Base-by-base conservation (phyloP, 2,797 vertebrate species). In the Poecilia velifera region DNA sequence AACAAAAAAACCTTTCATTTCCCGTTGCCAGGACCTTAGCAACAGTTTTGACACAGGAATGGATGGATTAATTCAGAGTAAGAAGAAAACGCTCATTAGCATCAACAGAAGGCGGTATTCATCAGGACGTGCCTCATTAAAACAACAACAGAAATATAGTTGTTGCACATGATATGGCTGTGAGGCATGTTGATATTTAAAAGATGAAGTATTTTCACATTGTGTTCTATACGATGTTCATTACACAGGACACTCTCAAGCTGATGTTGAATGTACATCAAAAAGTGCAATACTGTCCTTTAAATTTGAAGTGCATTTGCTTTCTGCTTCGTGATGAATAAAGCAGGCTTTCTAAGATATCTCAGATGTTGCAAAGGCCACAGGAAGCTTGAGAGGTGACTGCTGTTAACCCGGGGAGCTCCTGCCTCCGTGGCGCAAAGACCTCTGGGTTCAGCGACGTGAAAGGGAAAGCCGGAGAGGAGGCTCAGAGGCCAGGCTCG, bases 401-500 rank as follows among this genome's bases (percentile, higher is more conserved):
- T 18, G 68, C 1, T 3, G n/a, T 51, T 64, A 72, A 76, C 68
- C 51, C 46, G 6, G 72, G 73, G 64, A 41, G 77, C 75, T n/a
- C 34, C 72, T 18, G 82, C 81, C 83, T 81, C 66, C 70, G 20
- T 84, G 86, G 76, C 75, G 75, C 64, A n/a, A 20, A 76, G 90
- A 79, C 85, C 89, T 88, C 73, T 36, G 86, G 90, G 91, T 82
- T 82, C 80, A 84, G 70, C 66, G 71, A 77, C 79, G 62, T 88
- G 86, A 93, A 91, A 92, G 83, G 82, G 88, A 89, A 86, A 87
- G 85, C 82, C 68, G 12, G 74, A 80, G 88, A 88, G 82, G 85
- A 90, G 88, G 41, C 88, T 78, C 83, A 0, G 78, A 93, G 95
- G 94, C 92, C 93, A 91, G 93, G 96, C 95, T 86, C 89, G 95